These are phyloP conservation scores for Gadopsis marmoratus DNA, from an alignment of 2,797 vertebrate species.

Conservation along the genomic window DNA sequence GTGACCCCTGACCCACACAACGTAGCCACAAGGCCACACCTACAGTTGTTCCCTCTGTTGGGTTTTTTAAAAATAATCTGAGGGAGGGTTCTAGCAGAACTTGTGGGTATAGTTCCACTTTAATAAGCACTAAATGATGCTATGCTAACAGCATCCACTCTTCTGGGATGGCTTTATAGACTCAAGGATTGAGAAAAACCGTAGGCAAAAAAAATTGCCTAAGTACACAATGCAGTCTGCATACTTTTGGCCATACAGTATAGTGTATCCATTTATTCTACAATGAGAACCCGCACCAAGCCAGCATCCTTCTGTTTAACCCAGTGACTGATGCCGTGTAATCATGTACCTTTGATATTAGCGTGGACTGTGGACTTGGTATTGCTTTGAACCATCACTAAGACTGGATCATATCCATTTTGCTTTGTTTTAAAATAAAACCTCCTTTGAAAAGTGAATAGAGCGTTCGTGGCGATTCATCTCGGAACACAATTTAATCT, in stretches of 20 bases:
- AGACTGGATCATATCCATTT: slow-evolving; percentile 15
- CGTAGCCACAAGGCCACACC: too few relatives aligned
- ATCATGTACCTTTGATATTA: slow-evolving; percentile 17
- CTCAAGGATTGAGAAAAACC: neutral
- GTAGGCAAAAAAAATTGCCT: neutral
- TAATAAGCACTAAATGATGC: neutral
- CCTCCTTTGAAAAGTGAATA: slow-evolving; percentile 23
- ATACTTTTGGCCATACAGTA: slow-evolving; percentile 18
- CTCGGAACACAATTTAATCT: slow-evolving; percentile 37
- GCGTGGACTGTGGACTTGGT: slow-evolving; percentile 35
- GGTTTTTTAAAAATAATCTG: too few relatives aligned
- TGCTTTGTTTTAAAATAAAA: slow-evolving; percentile 62
- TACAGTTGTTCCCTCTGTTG: too few relatives aligned
- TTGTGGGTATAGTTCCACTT: too few relatives aligned
- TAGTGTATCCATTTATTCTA: slow-evolving; percentile 12
- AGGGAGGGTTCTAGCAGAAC: too few relatives aligned
- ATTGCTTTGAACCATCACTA: slow-evolving; percentile 22
- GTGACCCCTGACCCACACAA: too few relatives aligned
- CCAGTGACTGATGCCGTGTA: slow-evolving; percentile 26
- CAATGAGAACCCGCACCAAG: neutral
- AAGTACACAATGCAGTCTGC: slow-evolving; percentile 1
- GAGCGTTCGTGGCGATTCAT: neutral
- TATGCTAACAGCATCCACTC: neutral
- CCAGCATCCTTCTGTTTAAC: slow-evolving; percentile 24
- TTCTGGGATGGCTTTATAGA: neutral